Evolutionary conservation across 2,113 vertebrate genomes (phyloP), one percentile per base, ranked within the genome.

Genomic region (Panthera tigris): DNA sequence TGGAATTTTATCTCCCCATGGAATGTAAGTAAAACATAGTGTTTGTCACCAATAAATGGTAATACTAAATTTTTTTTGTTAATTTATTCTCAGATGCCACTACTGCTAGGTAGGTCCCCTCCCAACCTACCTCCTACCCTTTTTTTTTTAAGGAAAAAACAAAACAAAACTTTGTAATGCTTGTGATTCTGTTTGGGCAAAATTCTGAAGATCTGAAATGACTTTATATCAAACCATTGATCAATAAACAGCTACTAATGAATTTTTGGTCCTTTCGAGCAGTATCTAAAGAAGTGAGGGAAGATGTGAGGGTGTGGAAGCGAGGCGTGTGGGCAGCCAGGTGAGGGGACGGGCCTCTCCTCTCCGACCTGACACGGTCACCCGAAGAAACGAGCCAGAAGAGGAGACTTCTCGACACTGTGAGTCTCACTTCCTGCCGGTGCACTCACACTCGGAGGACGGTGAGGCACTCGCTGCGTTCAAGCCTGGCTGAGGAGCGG

Each of bases 1-100:
- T 99, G 98, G 98, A 98, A 98, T 99, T 99, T 99, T 99, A 98
- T 99, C 99, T 99, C 99, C 99, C 98, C 99, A 99, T 99, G 99
- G 99, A 99, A 99, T 99, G 99, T 99, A 99, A 99, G 99, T 99
- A 98, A 99, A 98, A 99, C 97, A 97, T 99, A 99, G 98, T 99
- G 98, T 99, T 99, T 99, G 99, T 99, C 99, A 99, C 98, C 98
- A 99, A 99, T 99, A 99, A 99, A 99, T 99, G 98, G 98, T 99
- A 98, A 99, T 98, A 99, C 98, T 98, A 98, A 98, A 98, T 97
- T 97, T 98, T 97, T 98, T 98, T 94, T n/a, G 98, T 98, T 98
- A 99, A 98, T 98, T 99, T 98, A 98, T 99, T 99, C 96, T 98
- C 85, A 98, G 78, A 96, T 97, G 98, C 93, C 98, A 97, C 94